Evolutionary conservation across 2,888 invertebrate species (phyloP), one percentile per base, ranked within the genome.

Genomic region (Dicyrtomina minuta): DNA sequence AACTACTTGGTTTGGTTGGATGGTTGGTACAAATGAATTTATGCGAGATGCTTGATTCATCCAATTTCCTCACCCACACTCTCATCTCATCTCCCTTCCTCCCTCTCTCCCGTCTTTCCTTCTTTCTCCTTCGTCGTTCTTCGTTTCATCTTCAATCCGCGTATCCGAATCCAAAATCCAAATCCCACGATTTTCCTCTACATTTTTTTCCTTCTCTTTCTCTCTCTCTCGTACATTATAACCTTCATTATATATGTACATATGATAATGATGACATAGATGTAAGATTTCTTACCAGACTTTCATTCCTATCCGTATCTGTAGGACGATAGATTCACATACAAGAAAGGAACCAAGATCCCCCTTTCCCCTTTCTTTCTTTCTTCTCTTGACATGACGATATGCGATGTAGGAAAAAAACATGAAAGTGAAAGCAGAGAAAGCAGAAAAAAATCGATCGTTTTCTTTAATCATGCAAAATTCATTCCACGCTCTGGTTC

Each of bases 391-490:
- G 33, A 33, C 33, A 33, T 33, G 33, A 33, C 3, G 33, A 33
- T 33, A 33, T 33, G 33, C 33, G 33, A 33, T 51, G 51, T n/a
- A 51, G 51, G 8, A 3, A 56, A 41, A 33, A 20, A 15, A 27
- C 4, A 33, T 12, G 58, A 46, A 12, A 26, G 24, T 3, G 43
- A 44, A 46, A 49, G 33, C 8, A 41, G 39, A 26, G 49, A 27
- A 27, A 27, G 17, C 24, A 41, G 10, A 17, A 55, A 65, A 55
- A 41, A 55, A 65, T 55, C 65, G 43, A 65, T 55, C 26, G 26
- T 55, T 65, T 65, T 65, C 65, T 65, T 65, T 65, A 65, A 65
- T 65, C 65, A 65, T 56, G 53, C 65, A 64, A 64, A 64, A 64
- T 64, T 64, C 64, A 51, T 64, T 49, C 64, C 64, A 64, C 64